A percentile compares a stretch with the other conserved stretches of the same genome.
phyloP scores from a whole-genome alignment of 1,140 invertebrate genomes.

The Tribolium madens region DNA sequence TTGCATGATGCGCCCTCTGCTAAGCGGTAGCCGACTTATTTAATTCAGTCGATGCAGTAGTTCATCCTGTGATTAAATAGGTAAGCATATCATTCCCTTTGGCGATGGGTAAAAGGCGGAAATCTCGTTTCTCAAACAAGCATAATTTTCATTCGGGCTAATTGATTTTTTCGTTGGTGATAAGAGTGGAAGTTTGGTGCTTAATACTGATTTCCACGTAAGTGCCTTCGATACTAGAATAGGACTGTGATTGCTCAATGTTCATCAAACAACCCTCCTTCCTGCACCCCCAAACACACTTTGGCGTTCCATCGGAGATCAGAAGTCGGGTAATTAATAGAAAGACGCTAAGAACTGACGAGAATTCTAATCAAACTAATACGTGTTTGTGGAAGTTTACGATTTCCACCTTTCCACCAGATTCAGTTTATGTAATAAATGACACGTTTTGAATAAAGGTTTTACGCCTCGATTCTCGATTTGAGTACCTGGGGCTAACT shows the following conservation, averaged over 20 bases:
- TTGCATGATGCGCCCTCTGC: conserved; percentile 6
- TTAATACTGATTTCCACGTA: conserved; percentile 63
- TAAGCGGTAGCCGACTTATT: conserved; percentile 10
- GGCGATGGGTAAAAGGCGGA: conserved; percentile 16
- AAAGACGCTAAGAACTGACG: conserved; percentile 59
- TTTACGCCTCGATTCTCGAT: conserved; percentile 35
- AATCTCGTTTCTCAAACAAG: conserved; percentile 3
- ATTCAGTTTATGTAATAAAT: not conserved
- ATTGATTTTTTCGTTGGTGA: conserved; percentile 44
- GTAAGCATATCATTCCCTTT: conserved; percentile 25
- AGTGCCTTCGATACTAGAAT: conserved; percentile 62
- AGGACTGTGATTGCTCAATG: conserved; percentile 61
- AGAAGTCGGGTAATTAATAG: conserved; percentile 62
- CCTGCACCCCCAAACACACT: conserved; percentile 54
- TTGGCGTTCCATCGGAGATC: conserved; percentile 57
- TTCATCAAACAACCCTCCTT: conserved; percentile 62
- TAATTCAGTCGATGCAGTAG: conserved; percentile 1
- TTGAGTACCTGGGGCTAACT: conserved; percentile 19
- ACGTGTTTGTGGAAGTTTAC: conserved; percentile 6
- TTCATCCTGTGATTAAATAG: conserved; percentile 6
- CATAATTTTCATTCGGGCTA: not conserved
- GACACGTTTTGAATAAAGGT: conserved; percentile 14
- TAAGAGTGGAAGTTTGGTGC: conserved; percentile 52
- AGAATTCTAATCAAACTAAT: conserved; percentile 58
- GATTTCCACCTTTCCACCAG: conserved; percentile 3